These are phyloP conservation scores for Drosophila guanche DNA, from an alignment of 1,140 invertebrate species.

Conservation along the genomic window DNA sequence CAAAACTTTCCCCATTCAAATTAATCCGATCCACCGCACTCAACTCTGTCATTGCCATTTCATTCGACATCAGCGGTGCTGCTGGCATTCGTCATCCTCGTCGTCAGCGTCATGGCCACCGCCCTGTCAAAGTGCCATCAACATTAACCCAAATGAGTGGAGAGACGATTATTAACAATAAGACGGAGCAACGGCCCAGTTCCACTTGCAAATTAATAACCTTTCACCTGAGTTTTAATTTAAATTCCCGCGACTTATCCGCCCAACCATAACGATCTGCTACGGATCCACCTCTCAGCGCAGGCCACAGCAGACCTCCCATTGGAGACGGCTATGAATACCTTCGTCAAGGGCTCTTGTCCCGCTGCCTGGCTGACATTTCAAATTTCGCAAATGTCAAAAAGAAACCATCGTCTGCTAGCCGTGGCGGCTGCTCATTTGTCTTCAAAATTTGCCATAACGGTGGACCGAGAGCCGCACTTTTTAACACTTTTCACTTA, in stretches of 20 bases:
- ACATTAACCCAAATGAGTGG: conserved; percentile 72
- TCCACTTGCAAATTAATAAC: conserved; percentile 78
- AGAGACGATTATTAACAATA: conserved; percentile 34
- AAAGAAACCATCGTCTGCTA: conserved; percentile 30
- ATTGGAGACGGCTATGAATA: conserved; percentile 16
- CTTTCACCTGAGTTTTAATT: conserved; percentile 81
- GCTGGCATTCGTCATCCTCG: conserved; percentile 29
- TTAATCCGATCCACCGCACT: conserved; percentile 29
- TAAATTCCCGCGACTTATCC: conserved; percentile 66
- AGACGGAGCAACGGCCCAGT: conserved; percentile 58
- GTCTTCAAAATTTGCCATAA: conserved; percentile 64
- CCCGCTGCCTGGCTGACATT: conserved; percentile 61
- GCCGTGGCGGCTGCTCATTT: conserved; percentile 64
- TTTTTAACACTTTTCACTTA: conserved; percentile 82
- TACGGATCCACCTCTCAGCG: conserved; percentile 14
- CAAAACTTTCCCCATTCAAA: conserved; percentile 12
- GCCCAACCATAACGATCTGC: conserved; percentile 37
- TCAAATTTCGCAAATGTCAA: conserved; percentile 82
- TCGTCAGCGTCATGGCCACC: conserved; percentile 34
- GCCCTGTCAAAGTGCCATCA: conserved; percentile 47
- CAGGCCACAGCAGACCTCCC: conserved; percentile 26
- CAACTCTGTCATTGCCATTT: conserved; percentile 18
- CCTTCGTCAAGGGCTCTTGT: conserved; percentile 65
- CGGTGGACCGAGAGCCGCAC: conserved; percentile 53
- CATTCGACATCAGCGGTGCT: conserved; percentile 32